Base-by-base conservation (phyloP, 2,797 vertebrate genomes). In the Aeoliscus strigatus region DNA sequence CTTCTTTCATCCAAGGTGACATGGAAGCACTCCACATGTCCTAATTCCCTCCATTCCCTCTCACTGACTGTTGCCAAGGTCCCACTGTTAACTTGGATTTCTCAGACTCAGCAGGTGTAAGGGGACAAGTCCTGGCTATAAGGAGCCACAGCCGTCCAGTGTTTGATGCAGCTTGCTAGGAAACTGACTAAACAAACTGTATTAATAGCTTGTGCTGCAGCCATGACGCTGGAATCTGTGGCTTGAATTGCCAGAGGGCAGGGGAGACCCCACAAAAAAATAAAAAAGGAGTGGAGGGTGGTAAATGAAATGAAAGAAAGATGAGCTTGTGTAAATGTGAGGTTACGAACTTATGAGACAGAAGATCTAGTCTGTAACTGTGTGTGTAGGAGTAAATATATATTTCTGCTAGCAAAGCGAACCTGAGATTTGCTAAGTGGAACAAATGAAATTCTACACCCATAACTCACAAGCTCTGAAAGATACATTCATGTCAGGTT, bases 101-200 rank as follows among this genome's bases (percentile, higher is more conserved):
- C 86, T 88, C 74, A 68, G 37, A 85, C 81, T 90, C 88, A 88
- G 88, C 88, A 90, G 87, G 87, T 90, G 86, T 80, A 83, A 51
- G 72, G 81, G 76, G 82, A 81, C 54, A 47, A 69, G 79, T 77
- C 74, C 65, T 64, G 27, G 80, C 87, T 88, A 87, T 86, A 89
- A 87, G 84, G 82, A 75, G 87, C 82, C 66, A 67, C 82, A 80
- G 84, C 77, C 73, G 75, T 77, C 63, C 75, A 86, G 83, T 90
- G 89, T 90, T 91, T 91, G 86, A 89, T 82, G 83, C 82, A 64
- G 87, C 81, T 82, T 90, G 88, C 89, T 91, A 91, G 89, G 89
- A 88, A 89, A 91, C 89, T 89, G 77, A 85, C 88, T 86, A 91
- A 91, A 91, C 88, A 91, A 90, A 89, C 87, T 75, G 77, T 91